These are phyloP conservation scores for Cheilosia vernalis DNA, from an alignment of 2,888 invertebrate species.

Conservation along the genomic window DNA sequence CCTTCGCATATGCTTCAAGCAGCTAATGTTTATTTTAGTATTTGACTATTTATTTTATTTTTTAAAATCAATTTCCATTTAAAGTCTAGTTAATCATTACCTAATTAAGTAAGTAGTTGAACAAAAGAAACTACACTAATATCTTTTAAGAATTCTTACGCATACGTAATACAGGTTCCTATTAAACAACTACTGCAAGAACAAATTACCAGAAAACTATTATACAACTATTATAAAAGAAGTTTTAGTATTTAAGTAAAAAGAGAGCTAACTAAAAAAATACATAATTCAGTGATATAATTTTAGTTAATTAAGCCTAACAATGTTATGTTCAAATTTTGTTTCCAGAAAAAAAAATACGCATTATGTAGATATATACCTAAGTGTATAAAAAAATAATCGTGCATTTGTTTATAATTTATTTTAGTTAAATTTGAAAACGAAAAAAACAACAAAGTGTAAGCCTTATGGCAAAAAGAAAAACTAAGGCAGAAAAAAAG, in stretches of 20 bases:
- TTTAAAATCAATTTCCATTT: slow-evolving; percentile 1
- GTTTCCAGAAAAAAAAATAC: slow-evolving; percentile 54
- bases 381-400: slow-evolving; percentile 43
- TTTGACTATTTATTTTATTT: neutral
- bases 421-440: slow-evolving; percentile 51
- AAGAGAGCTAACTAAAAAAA: slow-evolving; percentile 11
- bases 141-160: slow-evolving; percentile 72
- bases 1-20: neutral
- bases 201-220: slow-evolving; percentile 67
- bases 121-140: slow-evolving; percentile 12
- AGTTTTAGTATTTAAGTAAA: slow-evolving; percentile 50
- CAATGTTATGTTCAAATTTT: slow-evolving; percentile 57
- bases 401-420: slow-evolving; percentile 65
- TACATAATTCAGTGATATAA: slow-evolving; percentile 65
- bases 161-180: slow-evolving; percentile 83
- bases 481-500: slow-evolving; percentile 53
- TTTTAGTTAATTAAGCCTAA: slow-evolving; percentile 59
- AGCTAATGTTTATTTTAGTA: neutral
- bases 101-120: slow-evolving; percentile 3
- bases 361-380: slow-evolving; percentile 35
- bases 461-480: slow-evolving; percentile 72
- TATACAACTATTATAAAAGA: slow-evolving; percentile 38
- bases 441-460: slow-evolving; percentile 56
- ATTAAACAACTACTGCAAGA: slow-evolving; percentile 80
- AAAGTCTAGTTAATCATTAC: slow-evolving; percentile 30